Evolutionary conservation across 2,888 invertebrate genomes (phyloP).

Genomic region (Orgyia antiqua): DNA sequence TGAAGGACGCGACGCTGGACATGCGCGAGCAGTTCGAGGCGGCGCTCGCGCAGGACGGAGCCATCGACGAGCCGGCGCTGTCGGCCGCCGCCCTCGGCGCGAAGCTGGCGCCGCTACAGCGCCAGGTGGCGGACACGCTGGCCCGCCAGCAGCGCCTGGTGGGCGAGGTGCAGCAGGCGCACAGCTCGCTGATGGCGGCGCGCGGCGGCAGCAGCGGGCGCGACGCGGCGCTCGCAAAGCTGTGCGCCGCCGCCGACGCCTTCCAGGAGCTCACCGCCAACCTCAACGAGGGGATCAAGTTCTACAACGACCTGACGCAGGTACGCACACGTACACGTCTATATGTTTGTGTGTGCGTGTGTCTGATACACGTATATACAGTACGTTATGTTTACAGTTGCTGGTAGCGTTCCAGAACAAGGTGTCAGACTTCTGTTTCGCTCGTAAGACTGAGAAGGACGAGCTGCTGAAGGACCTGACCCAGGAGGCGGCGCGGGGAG

Average conservation of each 20-base stretch:
- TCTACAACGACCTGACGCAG: conserved; percentile 95
- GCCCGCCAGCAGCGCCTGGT: conserved; percentile 69
- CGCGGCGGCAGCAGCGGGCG: conserved; percentile 80
- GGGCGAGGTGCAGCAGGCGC: conserved; percentile 77
- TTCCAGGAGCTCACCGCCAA: conserved; percentile 94
- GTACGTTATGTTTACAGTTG: conserved; percentile 78
- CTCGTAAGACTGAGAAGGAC: conserved; percentile 99
- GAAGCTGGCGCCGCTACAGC: conserved; percentile 78
- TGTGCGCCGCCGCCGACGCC: conserved; percentile 95
- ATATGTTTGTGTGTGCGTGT: neutral
- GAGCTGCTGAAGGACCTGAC: conserved; percentile 97
- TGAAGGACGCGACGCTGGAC: conserved; percentile 82
- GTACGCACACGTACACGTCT: conserved; percentile 38
- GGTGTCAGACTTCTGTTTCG: conserved; percentile 98
- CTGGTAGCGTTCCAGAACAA: conserved; percentile 97
- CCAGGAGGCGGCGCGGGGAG: conserved; percentile 84
- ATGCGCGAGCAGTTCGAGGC: conserved; percentile 41
- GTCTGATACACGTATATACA: too few relatives aligned
- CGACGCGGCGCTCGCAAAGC: conserved; percentile 88
- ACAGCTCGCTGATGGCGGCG: conserved; percentile 22
- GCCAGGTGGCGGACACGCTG: conserved; percentile 49
- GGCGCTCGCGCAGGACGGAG: conserved; percentile 90
- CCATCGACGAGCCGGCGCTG: conserved; percentile 89
- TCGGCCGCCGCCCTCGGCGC: conserved; percentile 90
- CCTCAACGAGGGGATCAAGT: conserved; percentile 96